Base-by-base conservation (phyloP, 2,888 invertebrate species). In the Hirtodrosophila confusa region DNA sequence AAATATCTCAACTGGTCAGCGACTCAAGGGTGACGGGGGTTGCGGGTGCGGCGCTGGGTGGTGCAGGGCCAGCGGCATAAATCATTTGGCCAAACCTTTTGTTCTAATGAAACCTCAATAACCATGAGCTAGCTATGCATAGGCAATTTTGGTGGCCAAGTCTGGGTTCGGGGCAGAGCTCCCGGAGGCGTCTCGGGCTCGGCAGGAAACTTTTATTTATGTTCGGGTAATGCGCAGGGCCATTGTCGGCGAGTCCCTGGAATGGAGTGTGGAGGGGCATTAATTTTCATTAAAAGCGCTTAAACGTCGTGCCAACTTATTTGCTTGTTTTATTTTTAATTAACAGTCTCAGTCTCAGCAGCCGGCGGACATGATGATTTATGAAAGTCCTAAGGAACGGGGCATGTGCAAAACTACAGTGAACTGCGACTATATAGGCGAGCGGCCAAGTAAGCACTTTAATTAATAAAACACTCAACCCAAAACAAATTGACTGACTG, bases 381-480 rank as follows among this genome's bases (percentile, higher is more conserved):
- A 86, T 84, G 75, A 74, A 69, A 75, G 75, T 54, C 67, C 41
- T 51, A 55, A 60, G 29, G 47, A 51, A 11, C 17, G n/a, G 35
- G 49, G 43, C 57, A 24, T 47, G 51, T 29, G 29, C 12, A 57
- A 60, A 60, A 65, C 67, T 68, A 74, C 7, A 27, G 7, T 31
- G 31, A 17, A 17, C 17, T 17, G 17, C 17, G 17, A 17, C 17
- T 17, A 17, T 17, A 17, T 17, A 17, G 17, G 4, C 50, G 41
- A 53, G 44, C 37, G 47, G 55, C 44, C 47, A 60, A 69, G 65
- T 70, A 65, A 69, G 70, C 88, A 87, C 86, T 83, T 83, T 87
- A 82, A 88, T 83, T 88, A 86, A 83, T 88, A 87, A 88, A 88
- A 75, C 88, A 78, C 88, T 86, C 75, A 73, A 49, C 60, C 63